Conservation (phyloP, 1,140 invertebrate species). For the Drosophila serrata region DNA sequence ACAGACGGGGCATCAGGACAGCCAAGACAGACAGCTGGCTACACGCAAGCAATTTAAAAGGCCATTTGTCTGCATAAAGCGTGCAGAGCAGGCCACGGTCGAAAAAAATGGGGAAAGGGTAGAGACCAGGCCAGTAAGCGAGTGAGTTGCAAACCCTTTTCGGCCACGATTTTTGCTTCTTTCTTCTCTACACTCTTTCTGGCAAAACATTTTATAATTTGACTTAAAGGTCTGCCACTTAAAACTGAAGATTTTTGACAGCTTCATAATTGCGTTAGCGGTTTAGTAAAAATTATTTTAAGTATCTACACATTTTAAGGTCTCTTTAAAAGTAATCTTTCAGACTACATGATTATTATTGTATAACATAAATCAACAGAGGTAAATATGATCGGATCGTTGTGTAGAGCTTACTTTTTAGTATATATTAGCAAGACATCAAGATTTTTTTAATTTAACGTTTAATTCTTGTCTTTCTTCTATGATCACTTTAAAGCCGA, state of each 20-base stretch:
- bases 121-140: constrained; percentile 9
- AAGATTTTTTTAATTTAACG: not conserved
- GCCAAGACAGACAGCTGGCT: constrained; percentile 50
- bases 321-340: not conserved
- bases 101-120: constrained; percentile 2
- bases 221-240: not conserved
- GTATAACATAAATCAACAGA: not conserved
- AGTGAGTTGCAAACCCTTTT: constrained; percentile 30
- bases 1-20: constrained; percentile 18
- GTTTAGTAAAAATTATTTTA: not conserved
- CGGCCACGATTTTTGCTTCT: constrained; percentile 8
- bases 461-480: not conserved
- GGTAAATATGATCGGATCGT: not conserved
- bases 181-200: constrained; percentile 10
- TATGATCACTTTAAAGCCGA: too few relatives aligned
- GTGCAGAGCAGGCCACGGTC: not conserved
- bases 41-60: constrained; percentile 78
- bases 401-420: not conserved
- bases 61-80: constrained; percentile 74
- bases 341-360: not conserved
- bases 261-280: not conserved
- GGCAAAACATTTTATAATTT: not conserved
- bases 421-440: not conserved
- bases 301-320: not conserved
- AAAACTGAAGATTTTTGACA: not conserved